These are phyloP conservation scores for Scleropages formosus DNA, from an alignment of 2,797 vertebrate genomes.

Conservation along the genomic window DNA sequence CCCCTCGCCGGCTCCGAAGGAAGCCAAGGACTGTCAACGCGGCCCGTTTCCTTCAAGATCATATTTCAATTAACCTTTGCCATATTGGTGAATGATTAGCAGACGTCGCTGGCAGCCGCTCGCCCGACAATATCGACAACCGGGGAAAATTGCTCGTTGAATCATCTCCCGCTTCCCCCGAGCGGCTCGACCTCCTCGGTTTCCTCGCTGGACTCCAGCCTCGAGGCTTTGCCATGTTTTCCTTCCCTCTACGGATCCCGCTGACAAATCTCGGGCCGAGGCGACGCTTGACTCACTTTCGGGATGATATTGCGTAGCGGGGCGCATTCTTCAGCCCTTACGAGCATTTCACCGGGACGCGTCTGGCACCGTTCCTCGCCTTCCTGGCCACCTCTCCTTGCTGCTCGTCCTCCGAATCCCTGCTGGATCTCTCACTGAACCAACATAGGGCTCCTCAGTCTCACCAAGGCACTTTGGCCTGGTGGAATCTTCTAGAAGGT, in stretches of 20 bases:
- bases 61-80: slow-evolving; percentile 25
- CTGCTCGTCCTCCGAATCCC: no score
- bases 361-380: not conserved
- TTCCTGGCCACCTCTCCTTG: no score
- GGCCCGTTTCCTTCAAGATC: not conserved
- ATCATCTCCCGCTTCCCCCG: not conserved
- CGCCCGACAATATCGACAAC: not conserved
- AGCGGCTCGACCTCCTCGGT: not conserved
- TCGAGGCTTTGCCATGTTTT: not conserved
- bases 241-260: not conserved
- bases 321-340: not conserved
- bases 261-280: not conserved
- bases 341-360: not conserved
- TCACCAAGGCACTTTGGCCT: no score
- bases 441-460: no score
- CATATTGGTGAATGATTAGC: slow-evolving; percentile 23
- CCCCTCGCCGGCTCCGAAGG: not conserved
- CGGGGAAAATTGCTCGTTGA: not conserved
- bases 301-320: not conserved
- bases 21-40: not conserved
- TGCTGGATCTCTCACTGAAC: no score
- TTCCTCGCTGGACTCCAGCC: not conserved
- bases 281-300: not conserved
- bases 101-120: slow-evolving; percentile 7
- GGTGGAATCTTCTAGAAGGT: no score